Evolutionary conservation across 2,113 vertebrate genomes (phyloP).

Genomic region (Rhipidura dahli): DNA sequence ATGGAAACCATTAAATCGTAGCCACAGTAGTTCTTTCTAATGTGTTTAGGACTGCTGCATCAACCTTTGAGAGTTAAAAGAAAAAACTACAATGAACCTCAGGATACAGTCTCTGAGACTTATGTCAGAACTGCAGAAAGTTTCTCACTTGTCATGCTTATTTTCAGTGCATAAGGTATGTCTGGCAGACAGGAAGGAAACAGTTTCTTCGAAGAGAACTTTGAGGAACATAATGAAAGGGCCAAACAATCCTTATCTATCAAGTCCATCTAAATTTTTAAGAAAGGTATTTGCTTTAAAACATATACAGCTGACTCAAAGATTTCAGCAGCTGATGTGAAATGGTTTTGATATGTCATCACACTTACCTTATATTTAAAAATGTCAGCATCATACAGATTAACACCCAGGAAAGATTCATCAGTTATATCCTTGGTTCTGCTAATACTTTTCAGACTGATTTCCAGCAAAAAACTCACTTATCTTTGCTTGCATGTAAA

Average conservation of each 20-base stretch:
- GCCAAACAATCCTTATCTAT: not conserved
- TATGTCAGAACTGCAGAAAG: not conserved
- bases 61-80: not conserved
- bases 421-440: not conserved
- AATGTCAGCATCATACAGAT: not conserved
- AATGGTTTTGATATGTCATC: not conserved
- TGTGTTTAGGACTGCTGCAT: not conserved
- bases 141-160: not conserved
- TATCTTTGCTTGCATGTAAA: not conserved
- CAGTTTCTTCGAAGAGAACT: not conserved
- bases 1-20: constrained; percentile 15
- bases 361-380: not conserved
- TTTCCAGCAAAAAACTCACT: not conserved
- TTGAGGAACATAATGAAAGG: not conserved
- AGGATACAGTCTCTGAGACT: not conserved
- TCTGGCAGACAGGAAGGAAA: not conserved
- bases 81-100: not conserved
- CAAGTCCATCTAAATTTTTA: not conserved
- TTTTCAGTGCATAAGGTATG: not conserved
- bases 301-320: not conserved
- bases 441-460: not conserved
- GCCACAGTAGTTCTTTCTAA: not conserved
- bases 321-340: not conserved
- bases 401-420: not conserved
- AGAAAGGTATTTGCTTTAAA: not conserved